Evolutionary conservation across 2,888 invertebrate species (phyloP), one percentile per base, ranked within the genome.

Genomic region (Chirona hameri): DNA sequence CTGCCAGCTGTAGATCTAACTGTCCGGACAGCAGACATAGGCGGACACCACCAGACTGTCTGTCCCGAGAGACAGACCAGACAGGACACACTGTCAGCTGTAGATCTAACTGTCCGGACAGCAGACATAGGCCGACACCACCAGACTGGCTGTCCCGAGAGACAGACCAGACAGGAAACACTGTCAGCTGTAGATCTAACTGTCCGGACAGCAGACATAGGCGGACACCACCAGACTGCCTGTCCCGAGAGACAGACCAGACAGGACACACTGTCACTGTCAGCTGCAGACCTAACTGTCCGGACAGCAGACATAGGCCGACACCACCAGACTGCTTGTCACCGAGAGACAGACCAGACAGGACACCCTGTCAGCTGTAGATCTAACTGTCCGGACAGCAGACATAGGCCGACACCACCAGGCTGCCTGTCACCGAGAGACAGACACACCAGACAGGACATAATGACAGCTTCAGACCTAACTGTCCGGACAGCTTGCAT

Each of bases 11-110:
- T 7, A 39, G 39, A 39, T 7, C 39, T 39, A 39, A 39, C 39
- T n/a, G n/a, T 99, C 95, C 0, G 96, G 95, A 88, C 98, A 98
- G 0, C 96, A 96, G 0, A 96, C 98, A 88, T 99, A 99, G 0
- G 95, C 93, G 0, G 98, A 98, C n/a, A 99, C 92, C 0, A 99
- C 99, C 82, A 72, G 72, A 39, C 72, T 72, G 7, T 21, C 69
- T 69, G 69, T 14, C 15, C 12, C 15, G 18, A 15, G 7, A n/a
- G n/a, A n/a, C 24, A n/a, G n/a, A 12, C 2, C 39, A 39, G 39
- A 39, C 39, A 39, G 39, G 39, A 39, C 39, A 39, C 39, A 39
- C 39, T 7, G 39, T 39, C 39, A 39, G n/a, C n/a, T n/a, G n/a
- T n/a, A n/a, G n/a, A n/a, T n/a, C n/a, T n/a, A n/a, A n/a, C n/a